Percentiles rank a stretch among this genome's conserved stretches.
Evolutionary conservation across 2,797 vertebrate species (phyloP).

Genomic region (Hoplostethus mediterraneus): DNA sequence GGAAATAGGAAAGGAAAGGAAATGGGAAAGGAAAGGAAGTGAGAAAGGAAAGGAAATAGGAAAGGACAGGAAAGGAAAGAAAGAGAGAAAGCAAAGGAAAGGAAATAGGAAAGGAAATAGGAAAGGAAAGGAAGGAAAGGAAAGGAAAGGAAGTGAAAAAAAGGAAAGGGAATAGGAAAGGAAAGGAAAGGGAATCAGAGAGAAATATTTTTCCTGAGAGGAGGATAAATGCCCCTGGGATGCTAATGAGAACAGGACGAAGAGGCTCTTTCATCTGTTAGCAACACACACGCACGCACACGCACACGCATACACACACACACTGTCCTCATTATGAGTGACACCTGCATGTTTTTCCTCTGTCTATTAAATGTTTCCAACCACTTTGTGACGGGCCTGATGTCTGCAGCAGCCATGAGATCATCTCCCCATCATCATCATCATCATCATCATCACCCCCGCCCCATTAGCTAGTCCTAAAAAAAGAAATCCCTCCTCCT

Average conservation of each 20-base stretch:
- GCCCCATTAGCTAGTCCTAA: conserved; percentile 57
- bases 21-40: too few species aligned
- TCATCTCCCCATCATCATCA: conserved; percentile 39
- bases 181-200: neutral
- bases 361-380: neutral
- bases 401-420: conserved; percentile 60
- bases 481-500: conserved; percentile 35
- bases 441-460: conserved; percentile 1
- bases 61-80: too few species aligned
- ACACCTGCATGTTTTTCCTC: conserved; percentile 4
- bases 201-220: neutral
- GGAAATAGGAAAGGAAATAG: too few species aligned
- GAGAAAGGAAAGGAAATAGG: neutral
- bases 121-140: too few species aligned
- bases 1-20: neutral
- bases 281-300: neutral
- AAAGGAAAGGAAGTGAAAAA: too few species aligned
- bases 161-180: neutral
- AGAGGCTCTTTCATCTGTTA: neutral
- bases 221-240: neutral
- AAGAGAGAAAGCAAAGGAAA: too few species aligned
- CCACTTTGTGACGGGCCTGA: conserved; percentile 40
- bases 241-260: neutral
- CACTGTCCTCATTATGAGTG: neutral
- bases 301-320: neutral